Evolutionary conservation across 2,113 vertebrate genomes (phyloP).

Genomic region (Phodopus roborovskii): DNA sequence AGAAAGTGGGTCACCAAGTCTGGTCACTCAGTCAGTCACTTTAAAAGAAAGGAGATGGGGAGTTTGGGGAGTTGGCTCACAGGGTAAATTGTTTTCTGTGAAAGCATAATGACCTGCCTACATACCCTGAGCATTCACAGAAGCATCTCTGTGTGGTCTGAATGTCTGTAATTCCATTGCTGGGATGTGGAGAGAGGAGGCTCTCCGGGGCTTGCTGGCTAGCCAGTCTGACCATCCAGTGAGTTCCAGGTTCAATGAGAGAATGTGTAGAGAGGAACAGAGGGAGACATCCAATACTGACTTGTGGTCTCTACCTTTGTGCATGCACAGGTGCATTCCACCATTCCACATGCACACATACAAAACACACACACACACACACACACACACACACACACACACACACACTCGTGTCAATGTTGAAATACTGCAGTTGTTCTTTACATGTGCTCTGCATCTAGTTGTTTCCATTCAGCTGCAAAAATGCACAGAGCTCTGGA

Average conservation of each 20-base stretch:
- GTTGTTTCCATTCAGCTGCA: slow-evolving; percentile 77
- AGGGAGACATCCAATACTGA: not conserved
- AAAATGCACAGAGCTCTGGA: slow-evolving; percentile 76
- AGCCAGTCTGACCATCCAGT: not conserved
- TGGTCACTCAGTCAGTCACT: not conserved
- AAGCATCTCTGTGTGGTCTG: too few species aligned
- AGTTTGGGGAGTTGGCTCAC: not conserved
- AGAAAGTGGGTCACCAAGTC: not conserved
- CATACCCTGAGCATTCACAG: not conserved
- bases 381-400: not conserved
- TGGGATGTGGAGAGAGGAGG: not conserved
- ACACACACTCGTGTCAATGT: slow-evolving; percentile 3
- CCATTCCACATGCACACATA: too few species aligned
- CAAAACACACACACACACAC: not conserved
- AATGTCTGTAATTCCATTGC: not conserved
- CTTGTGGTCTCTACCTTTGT: not conserved
- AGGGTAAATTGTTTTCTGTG: not conserved
- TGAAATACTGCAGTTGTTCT: slow-evolving; percentile 43
- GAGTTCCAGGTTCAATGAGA: not conserved
- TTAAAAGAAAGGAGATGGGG: not conserved
- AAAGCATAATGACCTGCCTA: not conserved
- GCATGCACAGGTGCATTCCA: not conserved
- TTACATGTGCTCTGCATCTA: slow-evolving; percentile 68
- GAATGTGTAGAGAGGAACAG: not conserved
- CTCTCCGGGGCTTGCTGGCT: not conserved